These are phyloP conservation scores for Procambarus clarkii DNA, from an alignment of 1,140 invertebrate genomes.

Conservation along the genomic window DNA sequence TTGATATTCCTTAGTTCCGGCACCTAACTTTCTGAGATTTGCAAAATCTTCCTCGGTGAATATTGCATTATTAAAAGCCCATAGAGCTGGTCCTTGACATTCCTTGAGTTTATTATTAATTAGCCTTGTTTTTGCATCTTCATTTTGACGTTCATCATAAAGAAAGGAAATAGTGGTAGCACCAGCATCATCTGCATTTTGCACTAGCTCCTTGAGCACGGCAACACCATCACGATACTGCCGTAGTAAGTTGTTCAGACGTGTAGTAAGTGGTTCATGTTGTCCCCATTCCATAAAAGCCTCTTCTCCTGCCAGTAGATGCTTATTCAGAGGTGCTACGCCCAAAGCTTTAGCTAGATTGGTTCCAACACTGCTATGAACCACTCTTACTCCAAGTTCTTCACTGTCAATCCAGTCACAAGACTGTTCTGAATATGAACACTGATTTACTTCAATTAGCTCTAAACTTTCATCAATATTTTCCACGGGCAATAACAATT, in stretches of 20 bases:
- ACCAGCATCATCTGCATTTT: slow-evolving; percentile 52
- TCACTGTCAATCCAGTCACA: slow-evolving; percentile 30
- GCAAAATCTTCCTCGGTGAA: slow-evolving; percentile 41
- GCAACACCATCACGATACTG: slow-evolving; percentile 48
- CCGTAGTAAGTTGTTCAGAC: slow-evolving; percentile 42
- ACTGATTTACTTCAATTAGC: slow-evolving; percentile 27
- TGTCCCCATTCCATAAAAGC: slow-evolving; percentile 48
- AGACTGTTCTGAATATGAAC: slow-evolving; percentile 10
- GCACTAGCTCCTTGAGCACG: slow-evolving; percentile 50
- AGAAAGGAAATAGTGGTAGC: slow-evolving; percentile 34
- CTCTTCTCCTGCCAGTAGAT: slow-evolving; percentile 41
- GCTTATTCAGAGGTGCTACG: slow-evolving; percentile 22
- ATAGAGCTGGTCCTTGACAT: slow-evolving; percentile 48
- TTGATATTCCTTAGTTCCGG: slow-evolving; percentile 27
- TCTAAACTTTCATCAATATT: slow-evolving; percentile 13
- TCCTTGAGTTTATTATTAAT: background rate
- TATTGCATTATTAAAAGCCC: slow-evolving; percentile 33
- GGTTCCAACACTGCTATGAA: slow-evolving; percentile 18
- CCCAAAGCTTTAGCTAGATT: slow-evolving; percentile 18
- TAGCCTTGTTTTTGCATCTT: slow-evolving; percentile 28
- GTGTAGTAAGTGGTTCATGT: slow-evolving; percentile 51
- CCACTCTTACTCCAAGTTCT: slow-evolving; percentile 30
- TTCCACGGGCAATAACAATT: slow-evolving; percentile 24
- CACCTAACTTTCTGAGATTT: slow-evolving; percentile 33
- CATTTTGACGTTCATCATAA: slow-evolving; percentile 44